phyloP scores from a whole-genome alignment of 2,113 vertebrate species.

The Ochotona princeps region DNA sequence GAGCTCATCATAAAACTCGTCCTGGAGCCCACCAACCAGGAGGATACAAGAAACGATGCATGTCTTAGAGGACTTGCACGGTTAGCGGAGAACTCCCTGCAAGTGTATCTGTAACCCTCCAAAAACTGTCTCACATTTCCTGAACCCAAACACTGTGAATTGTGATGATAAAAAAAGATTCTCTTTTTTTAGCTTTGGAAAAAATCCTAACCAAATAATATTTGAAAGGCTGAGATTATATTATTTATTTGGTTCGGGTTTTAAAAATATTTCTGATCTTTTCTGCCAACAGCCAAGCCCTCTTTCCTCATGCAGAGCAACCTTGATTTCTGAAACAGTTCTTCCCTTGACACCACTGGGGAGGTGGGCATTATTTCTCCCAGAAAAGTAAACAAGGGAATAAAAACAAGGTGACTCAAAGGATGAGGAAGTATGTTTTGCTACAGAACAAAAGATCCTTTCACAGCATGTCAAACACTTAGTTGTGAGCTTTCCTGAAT shows the following conservation, averaged over 20 bases:
- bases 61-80: no score
- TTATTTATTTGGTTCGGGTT: constrained; percentile 61
- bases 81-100: background rate
- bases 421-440: constrained; percentile 80
- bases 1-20: background rate
- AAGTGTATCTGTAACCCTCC: background rate
- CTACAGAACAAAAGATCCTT: constrained; percentile 80
- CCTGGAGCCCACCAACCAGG: background rate
- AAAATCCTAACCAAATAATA: constrained; percentile 43
- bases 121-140: constrained; percentile 18
- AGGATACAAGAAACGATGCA: background rate
- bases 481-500: constrained; percentile 77
- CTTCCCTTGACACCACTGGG: constrained; percentile 63
- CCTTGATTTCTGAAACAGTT: constrained; percentile 71
- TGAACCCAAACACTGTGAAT: constrained; percentile 58
- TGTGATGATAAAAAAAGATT: constrained; percentile 35
- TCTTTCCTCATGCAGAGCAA: background rate
- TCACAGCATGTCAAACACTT: constrained; percentile 76
- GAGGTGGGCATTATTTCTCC: constrained; percentile 63
- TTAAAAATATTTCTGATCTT: constrained; percentile 62
- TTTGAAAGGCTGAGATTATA: constrained; percentile 58
- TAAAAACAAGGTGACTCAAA: constrained; percentile 81
- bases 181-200: constrained; percentile 49
- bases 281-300: constrained; percentile 43
- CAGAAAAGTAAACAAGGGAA: constrained; percentile 81